These are phyloP conservation scores for Caerostris darwini DNA, from an alignment of 1,140 invertebrate species.

Conservation along the genomic window DNA sequence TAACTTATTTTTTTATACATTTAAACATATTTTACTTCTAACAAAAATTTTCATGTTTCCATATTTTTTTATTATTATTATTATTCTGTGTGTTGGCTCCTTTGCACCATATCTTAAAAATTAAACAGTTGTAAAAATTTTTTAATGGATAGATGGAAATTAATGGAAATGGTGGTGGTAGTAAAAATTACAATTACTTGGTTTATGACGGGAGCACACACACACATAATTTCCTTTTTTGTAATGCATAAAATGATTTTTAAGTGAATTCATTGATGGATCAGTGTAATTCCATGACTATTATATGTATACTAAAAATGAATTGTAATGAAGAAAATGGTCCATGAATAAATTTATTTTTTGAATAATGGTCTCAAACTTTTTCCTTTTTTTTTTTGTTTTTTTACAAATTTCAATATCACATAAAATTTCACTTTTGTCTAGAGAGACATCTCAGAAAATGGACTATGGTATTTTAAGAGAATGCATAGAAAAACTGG, in stretches of 20 bases:
- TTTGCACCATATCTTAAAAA: no score
- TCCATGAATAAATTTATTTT: slow-evolving; percentile 67
- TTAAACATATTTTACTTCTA: no score
- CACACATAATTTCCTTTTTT: not conserved
- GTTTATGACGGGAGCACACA: not conserved
- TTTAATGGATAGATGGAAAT: not conserved
- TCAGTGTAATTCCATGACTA: slow-evolving; percentile 47
- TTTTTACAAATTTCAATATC: slow-evolving; percentile 34
- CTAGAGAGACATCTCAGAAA: not conserved
- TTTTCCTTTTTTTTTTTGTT: not conserved
- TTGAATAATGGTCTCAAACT: slow-evolving; percentile 2
- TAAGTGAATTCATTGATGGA: not conserved
- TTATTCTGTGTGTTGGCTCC: no score
- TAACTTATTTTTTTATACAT: no score
- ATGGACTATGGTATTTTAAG: not conserved
- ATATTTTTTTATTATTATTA: no score
- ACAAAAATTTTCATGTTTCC: no score
- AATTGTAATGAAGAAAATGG: slow-evolving; percentile 44
- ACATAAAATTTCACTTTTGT: not conserved
- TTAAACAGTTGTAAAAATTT: no score
- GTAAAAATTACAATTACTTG: not conserved
- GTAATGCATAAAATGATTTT: not conserved
- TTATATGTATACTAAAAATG: slow-evolving; percentile 35
- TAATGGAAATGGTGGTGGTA: slow-evolving; percentile 2
- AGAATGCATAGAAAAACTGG: not conserved